Percentiles rank a stretch among this genome's conserved stretches.
Evolutionary conservation across 2,888 invertebrate genomes (phyloP).

Genomic region (Andrena flavipes): DNA sequence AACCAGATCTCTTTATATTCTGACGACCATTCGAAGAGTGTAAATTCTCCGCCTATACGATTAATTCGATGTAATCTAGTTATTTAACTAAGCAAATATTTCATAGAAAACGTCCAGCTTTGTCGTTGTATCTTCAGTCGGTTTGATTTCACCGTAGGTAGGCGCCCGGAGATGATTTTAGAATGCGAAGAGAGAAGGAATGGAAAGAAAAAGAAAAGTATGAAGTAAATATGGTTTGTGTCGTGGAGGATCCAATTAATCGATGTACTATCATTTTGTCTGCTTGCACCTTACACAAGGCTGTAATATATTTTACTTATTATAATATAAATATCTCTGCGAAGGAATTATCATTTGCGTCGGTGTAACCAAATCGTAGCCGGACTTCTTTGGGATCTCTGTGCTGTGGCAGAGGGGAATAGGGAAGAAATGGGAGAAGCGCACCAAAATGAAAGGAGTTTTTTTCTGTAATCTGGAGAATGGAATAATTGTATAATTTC

Average conservation of each 20-base stretch:
- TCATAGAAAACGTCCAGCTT: constrained; percentile 72
- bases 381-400: constrained; percentile 23
- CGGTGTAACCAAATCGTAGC: constrained; percentile 21
- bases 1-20: constrained; percentile 58
- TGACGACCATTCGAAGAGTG: constrained; percentile 71
- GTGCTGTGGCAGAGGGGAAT: constrained; percentile 4
- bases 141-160: constrained; percentile 19
- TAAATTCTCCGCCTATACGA: constrained; percentile 74
- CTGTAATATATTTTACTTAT: constrained; percentile 40
- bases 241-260: constrained; percentile 23
- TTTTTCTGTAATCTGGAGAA: constrained; percentile 23
- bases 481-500: constrained; percentile 52
- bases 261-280: constrained; percentile 29
- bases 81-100: constrained; percentile 79
- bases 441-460: constrained; percentile 18
- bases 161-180: constrained; percentile 21
- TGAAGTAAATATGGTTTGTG: constrained; percentile 16
- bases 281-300: constrained; percentile 31
- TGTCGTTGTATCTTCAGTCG: constrained; percentile 32
- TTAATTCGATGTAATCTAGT: constrained; percentile 78
- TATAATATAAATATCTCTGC: constrained; percentile 33
- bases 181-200: neutral
- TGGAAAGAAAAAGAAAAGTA: too few species aligned
- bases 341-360: constrained; percentile 26
- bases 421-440: neutral